Evolutionary conservation across 2,113 vertebrate species (phyloP).

Genomic region (Mixornis gularis): DNA sequence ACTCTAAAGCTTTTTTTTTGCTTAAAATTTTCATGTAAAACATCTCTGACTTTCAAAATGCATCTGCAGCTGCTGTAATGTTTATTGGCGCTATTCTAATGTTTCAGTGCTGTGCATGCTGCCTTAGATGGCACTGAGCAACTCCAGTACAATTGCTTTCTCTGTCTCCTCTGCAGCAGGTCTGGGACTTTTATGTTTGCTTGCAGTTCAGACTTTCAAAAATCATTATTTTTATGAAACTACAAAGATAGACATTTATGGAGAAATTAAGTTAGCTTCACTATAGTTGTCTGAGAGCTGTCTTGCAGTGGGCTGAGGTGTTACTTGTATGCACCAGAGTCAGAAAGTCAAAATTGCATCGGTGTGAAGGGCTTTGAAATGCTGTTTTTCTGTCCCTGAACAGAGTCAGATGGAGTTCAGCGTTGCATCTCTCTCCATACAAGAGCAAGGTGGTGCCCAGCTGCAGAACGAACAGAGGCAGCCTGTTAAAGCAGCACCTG

Average conservation of each 20-base stretch:
- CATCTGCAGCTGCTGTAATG: background rate
- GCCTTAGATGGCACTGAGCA: background rate
- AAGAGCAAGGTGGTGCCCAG: conserved; percentile 69
- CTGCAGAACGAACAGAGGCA: conserved; percentile 74
- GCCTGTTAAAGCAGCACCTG: conserved; percentile 54
- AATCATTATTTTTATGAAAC: background rate
- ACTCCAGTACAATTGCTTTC: background rate
- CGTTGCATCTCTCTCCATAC: conserved; percentile 71
- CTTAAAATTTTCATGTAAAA: background rate
- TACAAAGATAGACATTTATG: background rate
- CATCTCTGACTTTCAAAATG: background rate
- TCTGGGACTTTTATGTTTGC: background rate
- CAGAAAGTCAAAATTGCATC: background rate
- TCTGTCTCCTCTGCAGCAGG: background rate
- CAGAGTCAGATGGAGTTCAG: conserved; percentile 97
- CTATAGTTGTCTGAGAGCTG: background rate
- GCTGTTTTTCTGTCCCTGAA: background rate
- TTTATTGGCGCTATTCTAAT: background rate
- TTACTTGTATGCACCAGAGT: background rate
- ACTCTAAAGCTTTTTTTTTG: background rate
- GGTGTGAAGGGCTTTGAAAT: conserved; percentile 19
- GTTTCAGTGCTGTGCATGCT: background rate
- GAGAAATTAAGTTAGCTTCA: background rate
- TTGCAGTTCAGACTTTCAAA: background rate
- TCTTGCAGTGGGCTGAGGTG: background rate